Base-by-base conservation (phyloP, 2,888 invertebrate genomes). In the Ophioninae sp. region DNA sequence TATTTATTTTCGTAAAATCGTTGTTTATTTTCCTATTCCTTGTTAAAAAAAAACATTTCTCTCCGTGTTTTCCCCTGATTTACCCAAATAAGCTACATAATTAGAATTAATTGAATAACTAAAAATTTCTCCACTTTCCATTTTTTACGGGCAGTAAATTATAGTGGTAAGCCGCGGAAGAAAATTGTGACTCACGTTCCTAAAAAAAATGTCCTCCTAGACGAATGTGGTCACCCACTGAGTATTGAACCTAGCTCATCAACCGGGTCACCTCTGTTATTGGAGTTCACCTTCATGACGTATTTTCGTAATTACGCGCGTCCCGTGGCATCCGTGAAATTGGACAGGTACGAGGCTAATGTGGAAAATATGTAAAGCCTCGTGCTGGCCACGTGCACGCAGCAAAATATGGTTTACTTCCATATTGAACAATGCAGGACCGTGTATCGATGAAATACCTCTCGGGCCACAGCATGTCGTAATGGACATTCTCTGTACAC, bases 401-500 rank as follows among this genome's bases (percentile, higher is more conserved):
- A 10, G n/a, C 61, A 74, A 44, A 23, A 20, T 59, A 30, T 17
- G 61, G 41, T n/a, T 44, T 59, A 59, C 44, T 73, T n/a, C 30
- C 51, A 74, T 51, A 51, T 44, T 41, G 20, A 73, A 13, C 30
- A 13, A 79, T 39, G 59, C 23, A 9, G n/a, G 58, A 59, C 59
- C 71, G 20, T 39, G 71, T 39, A 71, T 59, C 37, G 37, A 39
- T 37, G 6, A 20, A 71, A 39, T 37, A 71, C 37, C 74, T 61
- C 13, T 61, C 13, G 20, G n/a, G 59, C 58, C 85, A 13, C 84
- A 69, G 68, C 83, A 39, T 78, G 85, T 79, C 84, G 84, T 90
- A 90, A 90, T 90, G 87, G 88, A 79, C 84, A 86, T 88, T 87
- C 86, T 87, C 82, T 89, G 89, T 89, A 85, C 79, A 82, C 78